Conservation (phyloP, 1,140 invertebrate genomes). For the Cheumatopsyche charites region DNA sequence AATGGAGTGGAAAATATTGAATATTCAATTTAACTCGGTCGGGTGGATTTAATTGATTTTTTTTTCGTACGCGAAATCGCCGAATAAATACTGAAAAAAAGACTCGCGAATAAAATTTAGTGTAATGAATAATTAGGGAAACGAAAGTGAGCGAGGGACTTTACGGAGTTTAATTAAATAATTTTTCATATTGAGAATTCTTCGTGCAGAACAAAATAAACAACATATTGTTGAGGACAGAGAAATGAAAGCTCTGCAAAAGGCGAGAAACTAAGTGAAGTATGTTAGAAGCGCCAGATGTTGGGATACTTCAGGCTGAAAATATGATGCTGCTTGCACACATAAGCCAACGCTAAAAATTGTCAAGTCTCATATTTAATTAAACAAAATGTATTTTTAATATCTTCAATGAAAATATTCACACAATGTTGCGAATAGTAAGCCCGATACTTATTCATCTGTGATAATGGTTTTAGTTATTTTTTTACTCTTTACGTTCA, state of each 20-base stretch:
- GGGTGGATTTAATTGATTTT: background rate
- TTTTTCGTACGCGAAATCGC: no score
- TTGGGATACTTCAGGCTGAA: constrained; percentile 9
- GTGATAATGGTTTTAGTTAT: no score
- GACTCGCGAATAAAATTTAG: background rate
- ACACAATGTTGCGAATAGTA: background rate
- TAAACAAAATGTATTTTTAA: background rate
- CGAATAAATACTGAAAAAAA: background rate
- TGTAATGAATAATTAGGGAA: no score
- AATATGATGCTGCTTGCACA: background rate
- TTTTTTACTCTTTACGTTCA: no score
- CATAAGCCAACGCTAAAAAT: constrained; percentile 9
- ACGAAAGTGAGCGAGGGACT: no score
- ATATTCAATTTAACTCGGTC: background rate
- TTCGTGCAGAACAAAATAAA: background rate
- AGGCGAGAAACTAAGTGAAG: constrained; percentile 21
- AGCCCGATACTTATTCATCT: no score
- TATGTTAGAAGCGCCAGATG: constrained; percentile 28
- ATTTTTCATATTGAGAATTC: background rate
- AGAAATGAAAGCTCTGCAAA: constrained; percentile 21
- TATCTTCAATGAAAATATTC: background rate
- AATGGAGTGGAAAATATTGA: constrained; percentile 13
- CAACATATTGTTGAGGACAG: background rate
- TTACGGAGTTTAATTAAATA: background rate
- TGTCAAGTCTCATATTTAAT: constrained; percentile 3